These are phyloP conservation scores for Orestias chungarensis DNA, from an alignment of 2,797 vertebrate species.

Conservation along the genomic window DNA sequence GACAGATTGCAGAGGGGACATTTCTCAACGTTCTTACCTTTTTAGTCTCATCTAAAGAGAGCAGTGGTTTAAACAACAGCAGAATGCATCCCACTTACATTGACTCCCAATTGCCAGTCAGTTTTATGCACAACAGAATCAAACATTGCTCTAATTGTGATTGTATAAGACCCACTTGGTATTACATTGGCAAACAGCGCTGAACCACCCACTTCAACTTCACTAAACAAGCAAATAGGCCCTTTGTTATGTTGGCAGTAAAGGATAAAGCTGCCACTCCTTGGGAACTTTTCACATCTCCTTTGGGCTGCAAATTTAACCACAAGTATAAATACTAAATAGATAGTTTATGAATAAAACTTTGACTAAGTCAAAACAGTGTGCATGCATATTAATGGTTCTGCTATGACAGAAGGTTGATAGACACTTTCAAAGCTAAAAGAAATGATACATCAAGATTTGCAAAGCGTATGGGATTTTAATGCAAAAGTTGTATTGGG, in stretches of 20 bases:
- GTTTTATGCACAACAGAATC: constrained; percentile 59
- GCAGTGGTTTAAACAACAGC: constrained; percentile 34
- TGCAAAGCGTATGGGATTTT: background rate
- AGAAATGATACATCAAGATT: constrained; percentile 18
- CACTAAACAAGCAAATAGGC: constrained; percentile 70
- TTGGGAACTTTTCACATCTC: constrained; percentile 63
- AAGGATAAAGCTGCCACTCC: constrained; percentile 68
- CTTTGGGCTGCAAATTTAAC: constrained; percentile 55
- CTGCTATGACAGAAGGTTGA: constrained; percentile 3
- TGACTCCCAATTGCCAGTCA: constrained; percentile 55
- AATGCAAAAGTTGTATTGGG: background rate
- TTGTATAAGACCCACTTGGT: constrained; percentile 66
- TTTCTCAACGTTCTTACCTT: constrained; percentile 35
- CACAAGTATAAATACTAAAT: constrained; percentile 58
- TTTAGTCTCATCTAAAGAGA: constrained; percentile 28
- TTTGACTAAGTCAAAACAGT: constrained; percentile 49
- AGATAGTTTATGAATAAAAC: constrained; percentile 54
- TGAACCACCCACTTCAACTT: constrained; percentile 68
- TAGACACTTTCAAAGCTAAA: constrained; percentile 35
- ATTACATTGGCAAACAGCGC: constrained; percentile 66
- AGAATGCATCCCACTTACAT: constrained; percentile 43
- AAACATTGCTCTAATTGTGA: constrained; percentile 69
- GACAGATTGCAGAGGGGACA: constrained; percentile 44
- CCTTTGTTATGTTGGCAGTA: constrained; percentile 58
- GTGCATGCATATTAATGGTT: constrained; percentile 17